These are phyloP conservation scores for Tringa solitaria DNA, from an alignment of 2,113 vertebrate species.

Conservation along the genomic window DNA sequence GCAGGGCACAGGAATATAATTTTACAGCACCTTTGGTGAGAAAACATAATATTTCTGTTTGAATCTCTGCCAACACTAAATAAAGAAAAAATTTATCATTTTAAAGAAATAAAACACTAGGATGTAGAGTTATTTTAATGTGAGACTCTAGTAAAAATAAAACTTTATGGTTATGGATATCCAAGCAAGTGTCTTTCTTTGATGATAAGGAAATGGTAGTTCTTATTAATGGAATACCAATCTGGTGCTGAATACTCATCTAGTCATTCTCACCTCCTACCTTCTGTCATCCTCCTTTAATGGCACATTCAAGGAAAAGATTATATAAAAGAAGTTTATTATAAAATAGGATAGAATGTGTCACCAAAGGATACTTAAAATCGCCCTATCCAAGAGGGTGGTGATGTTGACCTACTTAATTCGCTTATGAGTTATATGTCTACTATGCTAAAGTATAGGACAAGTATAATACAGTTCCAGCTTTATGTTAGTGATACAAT, in stretches of 20 bases:
- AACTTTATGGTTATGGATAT: background rate
- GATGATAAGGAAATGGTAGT: slow-evolving; percentile 1
- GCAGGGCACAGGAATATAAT: background rate
- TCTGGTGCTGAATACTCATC: slow-evolving; percentile 33
- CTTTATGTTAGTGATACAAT: background rate
- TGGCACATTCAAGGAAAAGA: slow-evolving; percentile 40
- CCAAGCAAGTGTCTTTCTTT: slow-evolving; percentile 1
- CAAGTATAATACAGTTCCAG: background rate
- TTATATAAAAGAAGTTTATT: slow-evolving; percentile 60
- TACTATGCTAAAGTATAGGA: background rate
- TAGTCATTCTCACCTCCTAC: slow-evolving; percentile 52
- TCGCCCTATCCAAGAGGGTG: slow-evolving; percentile 28
- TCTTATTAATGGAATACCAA: slow-evolving; percentile 41
- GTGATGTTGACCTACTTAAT: slow-evolving; percentile 57
- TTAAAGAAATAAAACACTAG: background rate
- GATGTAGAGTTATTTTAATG: background rate
- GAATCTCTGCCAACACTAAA: background rate
- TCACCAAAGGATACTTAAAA: slow-evolving; percentile 54
- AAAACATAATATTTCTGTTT: background rate
- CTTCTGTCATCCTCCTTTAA: slow-evolving; percentile 52
- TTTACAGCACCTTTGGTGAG: background rate
- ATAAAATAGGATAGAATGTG: slow-evolving; percentile 65
- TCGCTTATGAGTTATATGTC: slow-evolving; percentile 32
- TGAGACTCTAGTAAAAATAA: background rate
- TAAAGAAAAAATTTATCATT: background rate